Evolutionary conservation across 2,797 vertebrate genomes (phyloP).

Genomic region (Danio aesculapii): DNA sequence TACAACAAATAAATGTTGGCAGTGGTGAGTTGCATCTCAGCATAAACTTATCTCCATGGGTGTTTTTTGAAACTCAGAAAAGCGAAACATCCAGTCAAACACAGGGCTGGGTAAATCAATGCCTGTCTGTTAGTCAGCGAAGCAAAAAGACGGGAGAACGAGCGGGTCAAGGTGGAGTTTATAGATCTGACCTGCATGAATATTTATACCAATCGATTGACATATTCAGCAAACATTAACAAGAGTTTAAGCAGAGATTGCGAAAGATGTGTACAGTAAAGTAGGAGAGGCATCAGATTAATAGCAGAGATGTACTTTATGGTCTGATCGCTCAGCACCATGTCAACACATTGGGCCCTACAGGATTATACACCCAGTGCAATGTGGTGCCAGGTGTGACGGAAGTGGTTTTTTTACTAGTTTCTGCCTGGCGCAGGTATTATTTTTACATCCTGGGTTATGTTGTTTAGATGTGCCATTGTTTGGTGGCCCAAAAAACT

Average conservation of each 20-base stretch:
- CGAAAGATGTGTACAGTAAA: constrained; percentile 37
- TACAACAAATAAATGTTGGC: not conserved
- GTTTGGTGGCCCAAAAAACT: too few species aligned
- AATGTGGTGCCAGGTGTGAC: too few species aligned
- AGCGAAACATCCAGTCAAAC: not conserved
- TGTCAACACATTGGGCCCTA: not conserved
- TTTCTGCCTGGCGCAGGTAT: too few species aligned
- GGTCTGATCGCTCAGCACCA: not conserved
- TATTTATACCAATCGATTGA: constrained; percentile 50
- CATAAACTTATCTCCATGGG: not conserved
- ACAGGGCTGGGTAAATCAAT: not conserved
- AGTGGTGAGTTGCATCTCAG: not conserved
- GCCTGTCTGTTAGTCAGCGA: constrained; percentile 13
- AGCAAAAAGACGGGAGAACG: not conserved
- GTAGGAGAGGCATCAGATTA: constrained; percentile 25
- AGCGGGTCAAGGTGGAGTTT: constrained; percentile 24
- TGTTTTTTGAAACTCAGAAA: not conserved
- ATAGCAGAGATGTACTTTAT: not conserved
- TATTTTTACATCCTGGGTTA: too few species aligned
- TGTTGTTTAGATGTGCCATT: too few species aligned
- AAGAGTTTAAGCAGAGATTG: constrained; percentile 23
- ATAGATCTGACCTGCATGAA: constrained; percentile 32
- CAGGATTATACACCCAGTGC: too few species aligned
- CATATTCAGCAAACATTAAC: constrained; percentile 44
- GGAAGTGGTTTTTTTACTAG: too few species aligned